Conservation (phyloP, 2,797 vertebrate species). For the Megaceryle alcyon region DNA sequence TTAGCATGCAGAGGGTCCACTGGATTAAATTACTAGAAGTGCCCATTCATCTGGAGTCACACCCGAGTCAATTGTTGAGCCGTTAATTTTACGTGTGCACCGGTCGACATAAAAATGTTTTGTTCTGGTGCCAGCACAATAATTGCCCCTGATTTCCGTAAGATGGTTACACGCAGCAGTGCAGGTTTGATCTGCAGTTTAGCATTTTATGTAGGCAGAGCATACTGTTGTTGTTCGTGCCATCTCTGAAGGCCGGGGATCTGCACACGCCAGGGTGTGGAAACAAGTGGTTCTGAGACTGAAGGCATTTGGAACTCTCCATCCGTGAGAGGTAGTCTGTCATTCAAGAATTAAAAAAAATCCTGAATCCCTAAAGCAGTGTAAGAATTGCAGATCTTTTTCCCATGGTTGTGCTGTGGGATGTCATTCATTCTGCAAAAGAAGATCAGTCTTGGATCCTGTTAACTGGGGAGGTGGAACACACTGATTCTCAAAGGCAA, state of each 20-base stretch:
- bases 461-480: neutral
- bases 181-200: constrained; percentile 31
- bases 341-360: neutral
- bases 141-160: constrained; percentile 41
- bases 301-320: neutral
- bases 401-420: neutral
- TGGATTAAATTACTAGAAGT: neutral
- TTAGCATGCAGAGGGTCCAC: neutral
- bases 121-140: neutral
- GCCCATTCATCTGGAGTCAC: constrained; percentile 17
- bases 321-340: neutral
- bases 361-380: neutral
- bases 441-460: neutral
- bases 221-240: neutral
- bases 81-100: neutral
- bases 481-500: neutral
- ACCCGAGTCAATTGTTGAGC: neutral
- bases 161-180: neutral
- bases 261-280: neutral
- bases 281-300: neutral
- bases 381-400: neutral
- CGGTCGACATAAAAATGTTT: neutral
- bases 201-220: constrained; percentile 8
- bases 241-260: neutral
- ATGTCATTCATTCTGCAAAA: neutral